Base-by-base conservation (phyloP, 2,113 vertebrate genomes). In the Apteryx owenii region DNA sequence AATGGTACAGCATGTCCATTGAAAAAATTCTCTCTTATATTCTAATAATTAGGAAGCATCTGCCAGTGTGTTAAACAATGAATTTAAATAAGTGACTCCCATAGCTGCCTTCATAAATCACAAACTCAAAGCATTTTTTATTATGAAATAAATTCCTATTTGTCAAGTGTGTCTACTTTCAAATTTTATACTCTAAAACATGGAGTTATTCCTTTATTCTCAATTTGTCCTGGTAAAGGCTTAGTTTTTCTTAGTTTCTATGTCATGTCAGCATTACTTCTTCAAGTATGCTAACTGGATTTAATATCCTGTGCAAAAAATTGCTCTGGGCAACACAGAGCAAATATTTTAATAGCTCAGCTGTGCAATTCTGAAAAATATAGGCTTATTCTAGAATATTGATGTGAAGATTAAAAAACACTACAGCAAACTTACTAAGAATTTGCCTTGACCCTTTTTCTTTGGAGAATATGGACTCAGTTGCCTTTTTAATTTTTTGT, bases 11-110 rank as follows among this genome's bases (percentile, higher is more conserved):
- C 25, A 62, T 28, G 77, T 88, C 23, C 18, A 44, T 64, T 90
- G 71, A 69, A 89, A 94, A 89, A 94, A 92, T 73, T 95, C 18
- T 62, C 25, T 81, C 46, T 79, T 81, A 50, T 11, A 62, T 89
- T 91, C 73, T 87, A 85, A 95, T 95, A 81, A 94, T 95, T 91
- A 97, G 66, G 62, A 88, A 85, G 62, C 78, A 94, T 92, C 78
- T 91, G n/a, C 58, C 40, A 54, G 54, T 80, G 84, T 11, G 7
- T 89, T 93, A 91, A 81, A 66, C 73, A 81, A 15, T 68, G 33
- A 85, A 84, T 95, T 96, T 93, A 88, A 91, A 73, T 82, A 87
- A 94, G 53, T 88, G 83, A 73, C 50, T 92, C 40, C 85, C 66
- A 14, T 10, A 76, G 50, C 48, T 86, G 33, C 75, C 33, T 85